Percentiles rank a stretch among this genome's conserved stretches.
Conservation (phyloP, 2,797 vertebrate species). For the Epinephelus awoara region DNA sequence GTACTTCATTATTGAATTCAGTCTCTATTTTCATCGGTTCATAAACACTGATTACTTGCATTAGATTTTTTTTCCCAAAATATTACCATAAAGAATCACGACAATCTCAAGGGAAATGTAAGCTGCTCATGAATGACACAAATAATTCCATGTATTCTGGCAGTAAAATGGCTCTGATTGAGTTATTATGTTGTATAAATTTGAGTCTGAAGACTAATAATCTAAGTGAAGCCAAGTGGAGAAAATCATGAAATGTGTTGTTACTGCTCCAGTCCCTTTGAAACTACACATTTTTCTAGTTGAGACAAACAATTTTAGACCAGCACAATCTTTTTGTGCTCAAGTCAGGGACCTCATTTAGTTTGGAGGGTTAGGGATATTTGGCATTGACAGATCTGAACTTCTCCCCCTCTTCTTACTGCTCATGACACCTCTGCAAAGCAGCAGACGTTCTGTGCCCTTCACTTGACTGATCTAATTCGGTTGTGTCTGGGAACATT, state of each 20-base stretch:
- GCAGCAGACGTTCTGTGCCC: conserved; percentile 70
- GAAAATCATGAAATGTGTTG: conserved; percentile 37
- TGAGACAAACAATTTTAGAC: conserved; percentile 49
- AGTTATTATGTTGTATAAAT: conserved; percentile 34
- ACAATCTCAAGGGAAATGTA: conserved; percentile 40
- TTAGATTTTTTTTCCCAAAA: conserved; percentile 31
- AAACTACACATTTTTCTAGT: conserved; percentile 16
- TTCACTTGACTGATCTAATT: conserved; percentile 84
- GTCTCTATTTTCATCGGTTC: conserved; percentile 48
- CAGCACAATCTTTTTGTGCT: conserved; percentile 24
- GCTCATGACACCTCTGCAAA: conserved; percentile 65
- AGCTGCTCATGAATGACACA: conserved; percentile 44
- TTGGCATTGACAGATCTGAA: conserved; percentile 68
- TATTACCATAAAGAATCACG: conserved; percentile 32
- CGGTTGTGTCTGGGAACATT: conserved; percentile 78
- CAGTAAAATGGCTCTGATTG: conserved; percentile 46
- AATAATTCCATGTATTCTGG: conserved; percentile 55
- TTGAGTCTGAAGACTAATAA: conserved; percentile 47
- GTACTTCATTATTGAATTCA: conserved; percentile 36
- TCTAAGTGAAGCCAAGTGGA: conserved; percentile 46
- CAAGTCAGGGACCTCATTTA: conserved; percentile 55
- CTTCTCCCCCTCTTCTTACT: conserved; percentile 39
- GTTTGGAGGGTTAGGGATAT: conserved; percentile 55
- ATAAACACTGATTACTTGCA: conserved; percentile 54
- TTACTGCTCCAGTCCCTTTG: conserved; percentile 7